Evolutionary conservation across 1,140 invertebrate species (phyloP).

Genomic region (Panulirus ornatus): DNA sequence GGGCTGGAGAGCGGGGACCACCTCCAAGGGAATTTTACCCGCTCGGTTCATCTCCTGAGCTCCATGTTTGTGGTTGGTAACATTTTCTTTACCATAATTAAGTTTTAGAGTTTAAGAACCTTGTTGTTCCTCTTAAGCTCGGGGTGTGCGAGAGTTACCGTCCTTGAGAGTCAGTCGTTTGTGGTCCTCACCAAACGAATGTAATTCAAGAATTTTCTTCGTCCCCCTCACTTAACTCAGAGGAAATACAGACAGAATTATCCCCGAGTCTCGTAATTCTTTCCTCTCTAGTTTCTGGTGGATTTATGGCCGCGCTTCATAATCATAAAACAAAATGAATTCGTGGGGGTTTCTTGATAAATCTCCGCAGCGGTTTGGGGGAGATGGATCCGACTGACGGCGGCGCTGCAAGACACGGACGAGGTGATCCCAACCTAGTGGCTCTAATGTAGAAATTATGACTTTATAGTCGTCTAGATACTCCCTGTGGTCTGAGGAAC

Average conservation of each 20-base stretch:
- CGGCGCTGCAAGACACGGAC: not conserved
- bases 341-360: conserved; percentile 63
- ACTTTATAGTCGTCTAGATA: not conserved
- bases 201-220: too few species aligned
- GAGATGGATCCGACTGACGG: conserved; percentile 38
- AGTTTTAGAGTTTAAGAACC: not conserved
- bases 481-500: not conserved
- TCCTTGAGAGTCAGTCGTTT: not conserved
- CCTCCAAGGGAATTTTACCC: not conserved
- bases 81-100: not conserved
- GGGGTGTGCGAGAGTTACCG: not conserved
- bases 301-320: conserved; percentile 64
- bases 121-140: not conserved
- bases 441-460: not conserved
- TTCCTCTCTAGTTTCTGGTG: conserved; percentile 33
- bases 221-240: conserved; percentile 4
- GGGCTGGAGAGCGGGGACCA: conserved; percentile 9
- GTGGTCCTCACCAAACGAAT: not conserved
- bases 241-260: conserved; percentile 43
- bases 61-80: not conserved
- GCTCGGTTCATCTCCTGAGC: not conserved
- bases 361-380: conserved; percentile 31
- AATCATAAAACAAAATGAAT: conserved; percentile 70
- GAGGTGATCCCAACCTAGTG: not conserved
- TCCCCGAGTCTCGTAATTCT: conserved; percentile 53